Evolutionary conservation across 2,797 vertebrate species (phyloP).

Genomic region (Scleropages formosus): DNA sequence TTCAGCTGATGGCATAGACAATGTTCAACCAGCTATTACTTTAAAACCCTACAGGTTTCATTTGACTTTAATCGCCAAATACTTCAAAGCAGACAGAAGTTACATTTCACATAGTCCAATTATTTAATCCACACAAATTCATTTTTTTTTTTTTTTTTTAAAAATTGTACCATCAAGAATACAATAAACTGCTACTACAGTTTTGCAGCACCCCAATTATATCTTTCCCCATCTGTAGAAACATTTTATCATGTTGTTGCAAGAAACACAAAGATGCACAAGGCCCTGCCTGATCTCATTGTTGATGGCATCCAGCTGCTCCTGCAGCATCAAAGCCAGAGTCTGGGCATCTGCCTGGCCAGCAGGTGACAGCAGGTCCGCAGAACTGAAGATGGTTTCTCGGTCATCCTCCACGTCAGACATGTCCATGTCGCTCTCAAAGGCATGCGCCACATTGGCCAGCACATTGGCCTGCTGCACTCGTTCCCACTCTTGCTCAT

Average conservation of each 20-base stretch:
- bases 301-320: slow-evolving; percentile 97
- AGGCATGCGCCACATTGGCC: slow-evolving; percentile 93
- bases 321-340: slow-evolving; percentile 94
- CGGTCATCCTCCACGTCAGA: slow-evolving; percentile 90
- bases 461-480: slow-evolving; percentile 94
- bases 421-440: slow-evolving; percentile 89
- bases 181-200: not conserved
- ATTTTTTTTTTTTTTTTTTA: too few relatives aligned
- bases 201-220: not conserved
- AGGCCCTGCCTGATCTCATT: slow-evolving; percentile 87
- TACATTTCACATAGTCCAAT: not conserved
- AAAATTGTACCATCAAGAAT: too few relatives aligned
- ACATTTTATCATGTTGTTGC: not conserved
- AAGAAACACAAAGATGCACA: not conserved
- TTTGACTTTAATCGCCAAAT: too few relatives aligned
- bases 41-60: not conserved
- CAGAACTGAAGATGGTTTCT: slow-evolving; percentile 88
- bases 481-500: slow-evolving; percentile 97
- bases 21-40: not conserved
- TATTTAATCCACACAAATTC: not conserved
- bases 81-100: too few relatives aligned
- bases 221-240: not conserved
- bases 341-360: slow-evolving; percentile 97
- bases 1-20: not conserved
- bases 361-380: slow-evolving; percentile 87